Percentiles rank a stretch among this genome's conserved stretches.
Conservation (phyloP, 2,113 vertebrate genomes). For the Semnopithecus entellus region DNA sequence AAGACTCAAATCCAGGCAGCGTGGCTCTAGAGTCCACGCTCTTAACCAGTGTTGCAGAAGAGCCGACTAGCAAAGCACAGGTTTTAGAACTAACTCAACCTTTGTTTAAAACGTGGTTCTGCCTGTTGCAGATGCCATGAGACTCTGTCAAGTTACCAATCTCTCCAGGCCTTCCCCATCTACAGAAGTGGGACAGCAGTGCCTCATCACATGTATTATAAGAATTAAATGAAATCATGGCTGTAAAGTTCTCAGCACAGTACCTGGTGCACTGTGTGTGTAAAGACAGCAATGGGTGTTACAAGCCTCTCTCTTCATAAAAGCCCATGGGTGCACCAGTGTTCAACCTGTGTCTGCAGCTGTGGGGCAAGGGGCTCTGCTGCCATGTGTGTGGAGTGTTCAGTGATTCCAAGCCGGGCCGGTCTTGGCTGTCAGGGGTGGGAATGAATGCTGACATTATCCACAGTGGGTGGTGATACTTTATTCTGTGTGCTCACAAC, state of each 20-base stretch:
- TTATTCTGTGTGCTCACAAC: not conserved
- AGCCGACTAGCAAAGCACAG: not conserved
- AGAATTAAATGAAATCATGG: not conserved
- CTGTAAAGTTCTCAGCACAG: not conserved
- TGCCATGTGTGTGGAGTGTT: fast-evolving
- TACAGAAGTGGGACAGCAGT: not conserved
- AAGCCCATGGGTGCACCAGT: fast-evolving
- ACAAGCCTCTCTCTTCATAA: no score
- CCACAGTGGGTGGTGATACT: not conserved
- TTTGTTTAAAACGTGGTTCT: not conserved
- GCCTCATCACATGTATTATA: not conserved
- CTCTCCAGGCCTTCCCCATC: not conserved
- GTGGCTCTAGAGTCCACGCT: not conserved
- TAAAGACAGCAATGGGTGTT: not conserved
- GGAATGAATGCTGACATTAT: constrained; percentile 11
- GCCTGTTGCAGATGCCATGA: no score
- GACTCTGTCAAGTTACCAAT: not conserved
- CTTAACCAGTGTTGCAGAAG: not conserved
- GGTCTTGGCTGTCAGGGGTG: not conserved
- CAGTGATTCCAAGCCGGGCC: not conserved
- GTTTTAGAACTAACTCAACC: not conserved
- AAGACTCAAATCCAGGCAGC: not conserved
- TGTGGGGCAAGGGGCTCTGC: not conserved
- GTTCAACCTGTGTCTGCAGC: not conserved
- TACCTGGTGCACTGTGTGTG: not conserved